Evolutionary conservation across 2,797 vertebrate species (phyloP).

Genomic region (Synanceia verrucosa): DNA sequence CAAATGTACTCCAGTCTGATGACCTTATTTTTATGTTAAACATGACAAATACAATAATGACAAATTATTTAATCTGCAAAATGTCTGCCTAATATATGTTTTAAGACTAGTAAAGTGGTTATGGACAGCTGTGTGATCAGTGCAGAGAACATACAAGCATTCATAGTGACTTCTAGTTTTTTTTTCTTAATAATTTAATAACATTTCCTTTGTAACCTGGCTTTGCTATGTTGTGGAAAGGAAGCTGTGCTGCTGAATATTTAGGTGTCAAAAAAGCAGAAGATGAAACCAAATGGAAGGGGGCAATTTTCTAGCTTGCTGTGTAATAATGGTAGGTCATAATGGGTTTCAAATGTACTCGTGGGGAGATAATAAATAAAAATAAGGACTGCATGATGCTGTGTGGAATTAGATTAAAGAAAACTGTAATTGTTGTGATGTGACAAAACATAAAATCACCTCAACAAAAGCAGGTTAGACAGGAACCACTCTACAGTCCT

Average conservation of each 20-base stretch:
- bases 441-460: neutral
- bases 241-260: slow-evolving; percentile 25
- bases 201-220: neutral
- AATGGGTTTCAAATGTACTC: slow-evolving; percentile 55
- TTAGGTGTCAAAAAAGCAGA: slow-evolving; percentile 53
- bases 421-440: slow-evolving; percentile 29
- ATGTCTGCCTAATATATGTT: neutral
- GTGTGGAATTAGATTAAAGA: slow-evolving; percentile 61
- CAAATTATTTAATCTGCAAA: neutral
- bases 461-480: slow-evolving; percentile 1
- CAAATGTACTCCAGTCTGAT: neutral
- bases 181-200: neutral
- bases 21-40: neutral
- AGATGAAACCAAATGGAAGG: slow-evolving; percentile 63
- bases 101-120: neutral
- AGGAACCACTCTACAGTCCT: too few relatives aligned
- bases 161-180: neutral
- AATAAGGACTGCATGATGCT: slow-evolving; percentile 54
- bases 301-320: slow-evolving; percentile 59
- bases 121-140: neutral
- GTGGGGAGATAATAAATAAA: slow-evolving; percentile 53
- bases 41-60: neutral
- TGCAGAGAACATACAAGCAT: neutral
- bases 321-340: slow-evolving; percentile 33
- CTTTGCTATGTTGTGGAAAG: slow-evolving; percentile 27